Evolutionary conservation across 2,888 invertebrate genomes (phyloP), one percentile per base, ranked within the genome.

Genomic region (Agonum fuliginosum): DNA sequence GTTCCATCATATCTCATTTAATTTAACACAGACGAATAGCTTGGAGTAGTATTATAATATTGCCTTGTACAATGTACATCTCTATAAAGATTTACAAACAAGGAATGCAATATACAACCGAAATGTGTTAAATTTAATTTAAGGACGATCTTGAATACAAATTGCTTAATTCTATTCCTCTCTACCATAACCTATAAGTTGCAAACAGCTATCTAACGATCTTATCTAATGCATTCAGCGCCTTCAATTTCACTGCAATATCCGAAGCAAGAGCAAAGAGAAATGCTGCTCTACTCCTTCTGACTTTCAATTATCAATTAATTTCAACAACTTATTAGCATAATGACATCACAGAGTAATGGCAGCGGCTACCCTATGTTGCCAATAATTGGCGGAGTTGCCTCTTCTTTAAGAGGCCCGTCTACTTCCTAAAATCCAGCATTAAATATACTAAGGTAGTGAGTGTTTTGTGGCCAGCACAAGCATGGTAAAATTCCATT

Each of bases 241-340:
- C 37, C 34, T 34, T 65, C 65, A 37, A 65, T 65, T 65, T 65
- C 65, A 37, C 34, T 37, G 65, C 37, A 65, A 65, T 65, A 65
- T 65, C 65, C 65, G 34, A 65, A 37, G 34, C 34, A 65, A 65
- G 65, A 65, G 65, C 37, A 65, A 65, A 65, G 65, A 65, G 65
- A 65, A 30, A 37, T 37, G 65, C 65, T 19, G 65, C 37, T 65
- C 65, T 30, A 69, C 43, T 43, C 69, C 69, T 69, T 22, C 41
- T 43, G 43, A 69, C 41, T 72, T 72, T 72, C 72, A 72, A 72
- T 72, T 72, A 54, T 72, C 72, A 72, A 54, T 72, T 72, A 72
- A 72, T 72, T 72, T 72, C 54, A 34, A 30, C 51, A 72, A 72
- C 72, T 72, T 72, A 54, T 72, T 72, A 72, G 54, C 72, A 72